These are phyloP conservation scores for Musca vetustissima DNA, from an alignment of 1,140 invertebrate genomes.

Conservation along the genomic window DNA sequence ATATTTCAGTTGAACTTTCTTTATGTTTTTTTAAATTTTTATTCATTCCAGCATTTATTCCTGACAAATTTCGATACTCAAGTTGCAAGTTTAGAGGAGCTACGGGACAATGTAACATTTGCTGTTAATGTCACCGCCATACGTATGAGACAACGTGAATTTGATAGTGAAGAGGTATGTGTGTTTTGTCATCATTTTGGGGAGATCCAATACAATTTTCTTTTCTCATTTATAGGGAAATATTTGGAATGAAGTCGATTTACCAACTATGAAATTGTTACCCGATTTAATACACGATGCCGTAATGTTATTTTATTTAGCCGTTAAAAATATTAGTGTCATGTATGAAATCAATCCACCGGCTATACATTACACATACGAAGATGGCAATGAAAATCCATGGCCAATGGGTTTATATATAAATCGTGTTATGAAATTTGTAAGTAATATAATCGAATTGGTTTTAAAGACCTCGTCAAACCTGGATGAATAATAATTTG, in stretches of 20 bases:
- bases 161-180: too few relatives aligned
- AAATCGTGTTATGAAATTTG: conserved; percentile 42
- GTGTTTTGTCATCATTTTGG: too few relatives aligned
- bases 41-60: conserved; percentile 32
- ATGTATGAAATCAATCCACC: conserved; percentile 41
- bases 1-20: too few relatives aligned
- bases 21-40: neutral
- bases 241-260: conserved; percentile 25
- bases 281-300: conserved; percentile 68
- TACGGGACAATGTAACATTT: conserved; percentile 44
- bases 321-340: conserved; percentile 56
- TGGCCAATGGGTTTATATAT: conserved; percentile 45
- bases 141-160: conserved; percentile 39
- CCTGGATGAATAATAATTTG: neutral
- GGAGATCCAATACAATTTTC: too few relatives aligned
- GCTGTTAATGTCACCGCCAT: conserved; percentile 71
- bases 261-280: conserved; percentile 39
- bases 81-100: conserved; percentile 37
- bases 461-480: neutral
- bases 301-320: conserved; percentile 66
- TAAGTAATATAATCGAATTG: neutral
- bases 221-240: too few relatives aligned
- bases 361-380: conserved; percentile 31
- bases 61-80: conserved; percentile 48
- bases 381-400: conserved; percentile 23